Evolutionary conservation across 2,888 invertebrate genomes (phyloP).

Genomic region (Melanostoma mellinum): DNA sequence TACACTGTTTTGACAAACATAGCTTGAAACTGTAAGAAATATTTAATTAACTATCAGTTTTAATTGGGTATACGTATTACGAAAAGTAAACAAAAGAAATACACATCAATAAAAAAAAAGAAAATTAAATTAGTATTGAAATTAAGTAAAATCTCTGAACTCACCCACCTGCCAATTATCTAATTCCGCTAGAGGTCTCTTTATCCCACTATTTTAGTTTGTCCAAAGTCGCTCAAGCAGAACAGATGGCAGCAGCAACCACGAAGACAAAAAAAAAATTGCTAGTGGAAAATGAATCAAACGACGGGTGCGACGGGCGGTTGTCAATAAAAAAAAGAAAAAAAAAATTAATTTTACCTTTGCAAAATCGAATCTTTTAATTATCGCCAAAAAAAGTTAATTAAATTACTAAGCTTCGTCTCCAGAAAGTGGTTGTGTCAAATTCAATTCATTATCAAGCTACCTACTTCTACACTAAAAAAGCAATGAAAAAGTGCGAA

Average conservation of each 20-base stretch:
- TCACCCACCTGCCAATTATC: slow-evolving; percentile 12
- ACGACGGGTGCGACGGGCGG: slow-evolving; percentile 62
- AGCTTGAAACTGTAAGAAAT: no score
- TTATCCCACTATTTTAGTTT: slow-evolving; percentile 58
- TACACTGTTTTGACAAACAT: no score
- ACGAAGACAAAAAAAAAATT: slow-evolving; percentile 29
- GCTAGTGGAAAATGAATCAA: slow-evolving; percentile 41
- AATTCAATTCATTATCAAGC: not conserved
- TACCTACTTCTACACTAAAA: slow-evolving; percentile 3
- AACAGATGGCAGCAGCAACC: slow-evolving; percentile 63
- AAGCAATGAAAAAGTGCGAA: not conserved
- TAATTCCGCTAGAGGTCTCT: slow-evolving; percentile 23
- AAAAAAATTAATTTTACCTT: slow-evolving; percentile 49
- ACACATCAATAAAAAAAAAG: no score
- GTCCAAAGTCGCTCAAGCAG: slow-evolving; percentile 28
- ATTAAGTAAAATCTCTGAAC: not conserved
- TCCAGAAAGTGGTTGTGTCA: slow-evolving; percentile 25
- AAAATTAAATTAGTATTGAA: no score
- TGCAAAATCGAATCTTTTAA: slow-evolving; percentile 41
- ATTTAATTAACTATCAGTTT: no score
- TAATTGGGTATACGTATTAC: no score
- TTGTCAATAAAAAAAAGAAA: slow-evolving; percentile 62
- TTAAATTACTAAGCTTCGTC: slow-evolving; percentile 45
- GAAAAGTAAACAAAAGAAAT: no score
- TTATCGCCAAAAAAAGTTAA: slow-evolving; percentile 35